Percentiles rank a stretch among this genome's conserved stretches.
phyloP scores from a whole-genome alignment of 2,113 vertebrate species.

The Cephalopholis sonnerati region DNA sequence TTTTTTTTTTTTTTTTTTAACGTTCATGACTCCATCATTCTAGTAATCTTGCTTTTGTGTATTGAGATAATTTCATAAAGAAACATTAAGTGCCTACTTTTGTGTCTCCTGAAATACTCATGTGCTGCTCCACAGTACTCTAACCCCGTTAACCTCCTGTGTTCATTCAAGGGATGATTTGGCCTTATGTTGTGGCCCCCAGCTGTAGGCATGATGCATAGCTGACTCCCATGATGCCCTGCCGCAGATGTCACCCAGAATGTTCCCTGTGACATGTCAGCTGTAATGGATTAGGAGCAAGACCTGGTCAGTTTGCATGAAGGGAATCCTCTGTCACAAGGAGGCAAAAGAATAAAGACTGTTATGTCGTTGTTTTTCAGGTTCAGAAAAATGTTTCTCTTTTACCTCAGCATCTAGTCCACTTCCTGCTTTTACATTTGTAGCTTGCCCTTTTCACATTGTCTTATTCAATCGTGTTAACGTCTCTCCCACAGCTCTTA shows the following conservation, averaged over 20 bases:
- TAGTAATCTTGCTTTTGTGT: too few relatives aligned
- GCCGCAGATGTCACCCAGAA: constrained; percentile 55
- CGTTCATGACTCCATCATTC: too few relatives aligned
- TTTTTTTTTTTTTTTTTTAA: too few relatives aligned
- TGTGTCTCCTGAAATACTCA: background rate
- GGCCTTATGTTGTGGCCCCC: constrained; percentile 33
- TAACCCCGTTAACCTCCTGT: constrained; percentile 8
- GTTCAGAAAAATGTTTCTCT: background rate
- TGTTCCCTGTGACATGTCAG: constrained; percentile 37
- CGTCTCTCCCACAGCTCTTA: background rate
- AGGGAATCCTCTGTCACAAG: background rate
- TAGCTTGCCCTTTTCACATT: constrained; percentile 4
- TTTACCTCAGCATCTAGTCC: background rate
- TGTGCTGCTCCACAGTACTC: background rate
- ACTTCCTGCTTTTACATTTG: background rate
- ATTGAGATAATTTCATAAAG: background rate
- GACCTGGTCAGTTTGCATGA: background rate
- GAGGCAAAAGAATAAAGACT: background rate
- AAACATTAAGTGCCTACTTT: background rate
- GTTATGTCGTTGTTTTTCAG: background rate
- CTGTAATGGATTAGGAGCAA: constrained; percentile 30
- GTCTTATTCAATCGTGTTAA: background rate
- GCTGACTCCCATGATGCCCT: constrained; percentile 53
- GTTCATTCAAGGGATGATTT: constrained; percentile 13
- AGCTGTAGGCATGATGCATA: constrained; percentile 54